Evolutionary conservation across 2,797 vertebrate species (phyloP).

Genomic region (Spheniscus humboldti): DNA sequence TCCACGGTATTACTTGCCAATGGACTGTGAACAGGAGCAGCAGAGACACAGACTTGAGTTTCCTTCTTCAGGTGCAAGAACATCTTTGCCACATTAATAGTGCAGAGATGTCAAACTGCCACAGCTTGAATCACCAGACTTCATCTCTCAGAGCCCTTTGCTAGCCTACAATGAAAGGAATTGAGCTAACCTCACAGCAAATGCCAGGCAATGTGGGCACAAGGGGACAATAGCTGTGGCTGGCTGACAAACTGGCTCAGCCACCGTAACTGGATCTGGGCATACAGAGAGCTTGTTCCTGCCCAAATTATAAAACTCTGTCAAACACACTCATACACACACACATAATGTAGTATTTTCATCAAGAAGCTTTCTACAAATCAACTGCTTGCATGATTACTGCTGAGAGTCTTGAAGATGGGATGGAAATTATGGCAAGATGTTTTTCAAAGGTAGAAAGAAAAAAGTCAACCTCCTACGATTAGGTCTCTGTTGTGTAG

Average conservation of each 20-base stretch:
- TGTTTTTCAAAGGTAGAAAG: conserved; percentile 34
- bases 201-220: conserved; percentile 4
- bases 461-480: background rate
- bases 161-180: background rate
- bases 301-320: background rate
- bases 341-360: conserved; percentile 1
- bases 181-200: conserved; percentile 53
- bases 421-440: conserved; percentile 32
- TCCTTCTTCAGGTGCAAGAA: background rate
- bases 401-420: background rate
- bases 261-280: background rate
- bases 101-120: conserved; percentile 6
- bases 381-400: conserved; percentile 17
- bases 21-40: background rate
- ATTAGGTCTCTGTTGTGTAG: conserved; percentile 73
- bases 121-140: conserved; percentile 11
- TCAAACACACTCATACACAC: conserved; percentile 28
- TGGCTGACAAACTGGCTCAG: background rate
- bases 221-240: background rate
- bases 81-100: background rate
- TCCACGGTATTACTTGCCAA: background rate
- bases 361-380: conserved; percentile 35
- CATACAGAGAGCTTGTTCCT: background rate
- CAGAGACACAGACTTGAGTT: background rate
- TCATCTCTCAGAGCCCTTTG: conserved; percentile 46